Percentiles rank a stretch among this genome's conserved stretches.
Conservation (phyloP, 2,797 vertebrate species). For the Phoxinus dragarum region DNA sequence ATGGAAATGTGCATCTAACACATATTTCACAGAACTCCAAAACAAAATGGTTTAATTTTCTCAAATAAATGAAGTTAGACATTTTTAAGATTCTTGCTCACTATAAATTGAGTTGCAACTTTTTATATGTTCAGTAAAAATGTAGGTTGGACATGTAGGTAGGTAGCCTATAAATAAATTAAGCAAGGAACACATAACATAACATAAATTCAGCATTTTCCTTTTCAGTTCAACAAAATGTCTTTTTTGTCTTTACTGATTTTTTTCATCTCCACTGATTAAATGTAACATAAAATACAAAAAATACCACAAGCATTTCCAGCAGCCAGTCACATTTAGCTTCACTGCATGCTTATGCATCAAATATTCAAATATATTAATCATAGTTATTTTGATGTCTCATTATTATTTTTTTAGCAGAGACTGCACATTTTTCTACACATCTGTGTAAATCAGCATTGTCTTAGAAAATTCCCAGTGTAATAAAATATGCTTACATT, state of each 20-base stretch:
- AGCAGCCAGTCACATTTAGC: neutral
- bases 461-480: neutral
- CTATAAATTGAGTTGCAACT: neutral
- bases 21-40: neutral
- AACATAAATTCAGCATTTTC: neutral
- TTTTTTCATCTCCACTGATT: neutral
- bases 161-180: neutral
- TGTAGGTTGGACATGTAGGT: neutral
- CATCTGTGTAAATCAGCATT: neutral
- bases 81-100: neutral
- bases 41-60: neutral
- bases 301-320: neutral
- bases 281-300: neutral
- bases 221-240: neutral
- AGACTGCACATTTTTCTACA: neutral
- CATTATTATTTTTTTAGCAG: neutral
- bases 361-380: neutral
- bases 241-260: accelerated
- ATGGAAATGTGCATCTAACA: neutral
- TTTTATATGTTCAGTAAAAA: neutral
- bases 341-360: neutral
- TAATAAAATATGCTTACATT: conserved; percentile 8
- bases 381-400: neutral
- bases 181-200: neutral
- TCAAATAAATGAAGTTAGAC: neutral